Evolutionary conservation across 2,797 vertebrate genomes (phyloP), one percentile per base, ranked within the genome.

Genomic region (Gastrophryne carolinensis): DNA sequence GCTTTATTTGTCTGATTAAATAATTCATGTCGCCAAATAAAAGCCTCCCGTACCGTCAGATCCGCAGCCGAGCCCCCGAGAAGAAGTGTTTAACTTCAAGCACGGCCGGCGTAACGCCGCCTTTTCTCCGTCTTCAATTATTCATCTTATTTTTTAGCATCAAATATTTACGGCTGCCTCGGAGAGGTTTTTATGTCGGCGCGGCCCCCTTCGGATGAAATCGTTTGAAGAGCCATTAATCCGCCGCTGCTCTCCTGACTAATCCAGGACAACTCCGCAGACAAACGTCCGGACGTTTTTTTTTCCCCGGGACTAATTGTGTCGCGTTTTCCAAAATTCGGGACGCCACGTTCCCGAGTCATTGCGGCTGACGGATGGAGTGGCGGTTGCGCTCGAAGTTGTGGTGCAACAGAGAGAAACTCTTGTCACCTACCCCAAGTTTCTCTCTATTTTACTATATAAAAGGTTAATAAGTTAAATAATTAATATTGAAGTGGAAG

Each of bases 111-210:
- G 50, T 60, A 69, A 62, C 44, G 39, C 53, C 27, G 29, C 11
- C 47, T 44, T 61, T 52, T 32, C 44, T 68, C 35, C 19, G 30
- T 62, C 35, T 44, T 75, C 26, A 61, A 75, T 75, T 69, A 75
- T 75, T 75, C 57, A 75, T 62, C 12, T 11, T 17, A 69, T 69
- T 75, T 68, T 63, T 69, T 69, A 54, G 44, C 73, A 75, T 75
- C 68, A 75, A 75, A 62, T 54, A 75, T 75, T 75, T 62, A 69
- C 44, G 30, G 17, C 29, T 29, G 41, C 52, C 63, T 60, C 29
- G 52, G 12, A 19, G 32, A 57, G 39, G n/a, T 44, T 53, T 49
- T 44, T 44, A 17, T 5, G n/a, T 10, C 2, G 17, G 26, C 13
- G n/a, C 19, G 35, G 47, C 64, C 13, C 52, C n/a, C 67, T 63